Conservation (phyloP, 2,113 vertebrate species). For the Herpailurus yagouaroundi region DNA sequence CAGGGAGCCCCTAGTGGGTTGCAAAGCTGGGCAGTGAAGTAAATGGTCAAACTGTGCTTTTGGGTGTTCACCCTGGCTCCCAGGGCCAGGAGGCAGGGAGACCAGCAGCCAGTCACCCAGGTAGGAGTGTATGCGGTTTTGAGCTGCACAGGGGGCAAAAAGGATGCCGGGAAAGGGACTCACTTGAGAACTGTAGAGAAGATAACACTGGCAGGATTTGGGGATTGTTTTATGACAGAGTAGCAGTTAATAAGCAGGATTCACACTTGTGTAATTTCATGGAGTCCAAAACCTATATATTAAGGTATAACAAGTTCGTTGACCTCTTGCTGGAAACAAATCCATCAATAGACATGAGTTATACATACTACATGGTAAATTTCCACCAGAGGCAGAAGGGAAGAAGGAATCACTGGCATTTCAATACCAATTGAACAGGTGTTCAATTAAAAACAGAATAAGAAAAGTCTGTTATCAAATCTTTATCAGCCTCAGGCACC, state of each 20-base stretch:
- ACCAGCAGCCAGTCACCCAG: background rate
- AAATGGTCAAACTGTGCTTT: background rate
- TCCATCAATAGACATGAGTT: background rate
- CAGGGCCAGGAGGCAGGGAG: background rate
- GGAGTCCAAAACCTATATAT: background rate
- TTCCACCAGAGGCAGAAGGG: background rate
- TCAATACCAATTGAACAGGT: background rate
- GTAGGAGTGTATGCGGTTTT: background rate
- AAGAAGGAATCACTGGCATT: background rate
- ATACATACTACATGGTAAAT: background rate
- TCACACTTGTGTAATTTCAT: background rate
- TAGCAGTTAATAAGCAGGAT: background rate
- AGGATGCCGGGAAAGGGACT: background rate
- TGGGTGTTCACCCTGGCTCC: background rate
- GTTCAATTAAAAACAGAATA: background rate
- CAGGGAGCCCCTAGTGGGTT: background rate
- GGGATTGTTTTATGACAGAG: background rate
- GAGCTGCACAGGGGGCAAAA: background rate
- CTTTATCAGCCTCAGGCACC: background rate
- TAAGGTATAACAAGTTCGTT: background rate
- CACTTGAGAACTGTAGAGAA: background rate
- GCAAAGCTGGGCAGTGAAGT: background rate
- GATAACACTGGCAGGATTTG: background rate
- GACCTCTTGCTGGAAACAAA: constrained; percentile 2
- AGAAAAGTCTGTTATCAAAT: background rate